Conservation (phyloP, 2,888 invertebrate genomes). For the Stictocephala bisonia region DNA sequence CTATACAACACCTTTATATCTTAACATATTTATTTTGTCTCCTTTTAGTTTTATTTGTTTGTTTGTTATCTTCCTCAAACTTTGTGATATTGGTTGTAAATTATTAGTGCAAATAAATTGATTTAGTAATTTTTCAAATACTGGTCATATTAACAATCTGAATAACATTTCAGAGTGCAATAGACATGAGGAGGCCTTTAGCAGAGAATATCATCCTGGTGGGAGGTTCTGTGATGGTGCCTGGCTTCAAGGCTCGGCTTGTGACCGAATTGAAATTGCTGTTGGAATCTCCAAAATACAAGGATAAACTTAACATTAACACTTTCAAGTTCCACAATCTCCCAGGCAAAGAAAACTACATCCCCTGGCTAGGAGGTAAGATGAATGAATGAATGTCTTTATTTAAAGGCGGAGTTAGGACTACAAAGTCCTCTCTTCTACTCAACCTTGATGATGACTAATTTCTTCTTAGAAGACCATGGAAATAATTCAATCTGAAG, state of each 20-base stretch:
- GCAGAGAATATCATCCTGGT: conserved; percentile 87
- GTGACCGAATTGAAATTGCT: conserved; percentile 79
- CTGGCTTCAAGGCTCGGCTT: conserved; percentile 85
- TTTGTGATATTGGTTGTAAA: too few species aligned
- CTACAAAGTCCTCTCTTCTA: too few species aligned
- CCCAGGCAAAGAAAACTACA: conserved; percentile 84
- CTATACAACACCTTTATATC: too few species aligned
- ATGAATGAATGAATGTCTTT: too few species aligned
- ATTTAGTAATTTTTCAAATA: too few species aligned
- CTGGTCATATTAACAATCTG: too few species aligned
- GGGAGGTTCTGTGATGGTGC: conserved; percentile 87
- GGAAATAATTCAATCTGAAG: background rate
- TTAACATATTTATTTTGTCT: too few species aligned
- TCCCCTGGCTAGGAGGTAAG: conserved; percentile 87
- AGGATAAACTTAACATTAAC: conserved; percentile 71
- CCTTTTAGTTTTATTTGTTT: too few species aligned
- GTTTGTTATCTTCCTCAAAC: too few species aligned
- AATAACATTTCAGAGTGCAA: conserved; percentile 79
- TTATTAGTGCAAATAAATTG: too few species aligned
- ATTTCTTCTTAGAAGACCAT: conserved; percentile 10
- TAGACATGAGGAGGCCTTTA: conserved; percentile 82
- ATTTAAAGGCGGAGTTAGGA: too few species aligned
- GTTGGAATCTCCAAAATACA: conserved; percentile 72
- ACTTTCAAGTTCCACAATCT: conserved; percentile 84
- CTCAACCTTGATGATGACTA: too few species aligned